Evolutionary conservation across 2,888 invertebrate species (phyloP), one percentile per base, ranked within the genome.

Genomic region (Rhopalosiphum nymphaeae): DNA sequence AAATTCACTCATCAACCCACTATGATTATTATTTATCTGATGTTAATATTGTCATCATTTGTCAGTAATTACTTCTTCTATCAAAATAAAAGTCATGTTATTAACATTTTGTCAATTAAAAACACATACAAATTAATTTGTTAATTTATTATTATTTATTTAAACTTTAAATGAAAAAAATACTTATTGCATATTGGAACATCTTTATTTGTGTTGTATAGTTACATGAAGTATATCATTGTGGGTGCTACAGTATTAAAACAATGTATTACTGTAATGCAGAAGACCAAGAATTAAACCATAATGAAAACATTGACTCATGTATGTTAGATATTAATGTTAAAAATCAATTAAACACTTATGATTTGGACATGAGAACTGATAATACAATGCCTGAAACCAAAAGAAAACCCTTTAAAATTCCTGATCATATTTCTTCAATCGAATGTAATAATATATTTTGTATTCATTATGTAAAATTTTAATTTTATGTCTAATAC

Each of bases 351-450:
- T 21, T 16, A n/a, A 46, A 53, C 42, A 67, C 29, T 44, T 21
- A 84, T 93, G 78, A 44, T 1, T 89, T 84, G 26, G 25, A 53
- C 1, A 56, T 11, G 13, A 89, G 1, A 46, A 0, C 26, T 29
- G 46, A 57, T 46, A 57, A 86, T 29, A 91, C 90, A 61, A 86
- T 53, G 25, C 2, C 61, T 36, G 91, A 86, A 86, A 61, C 94
- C 2, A 94, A 94, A n/a, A 86, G 85, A 86, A 94, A 94, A 89
- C 61, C 61, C 0, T 94, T 94, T 42, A 57, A 86, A 91, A 91
- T 94, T 53, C 94, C 94, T 61, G 90, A 86, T 57, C 94, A 94
- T 46, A 94, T 94, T 61, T 90, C 61, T 61, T 86, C 44, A 26
- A 67, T 86, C 42, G 90, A 94, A 53, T 85, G 94, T 94, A 86